Evolutionary conservation across 2,888 invertebrate species (phyloP).

Genomic region (Auanema sp.): DNA sequence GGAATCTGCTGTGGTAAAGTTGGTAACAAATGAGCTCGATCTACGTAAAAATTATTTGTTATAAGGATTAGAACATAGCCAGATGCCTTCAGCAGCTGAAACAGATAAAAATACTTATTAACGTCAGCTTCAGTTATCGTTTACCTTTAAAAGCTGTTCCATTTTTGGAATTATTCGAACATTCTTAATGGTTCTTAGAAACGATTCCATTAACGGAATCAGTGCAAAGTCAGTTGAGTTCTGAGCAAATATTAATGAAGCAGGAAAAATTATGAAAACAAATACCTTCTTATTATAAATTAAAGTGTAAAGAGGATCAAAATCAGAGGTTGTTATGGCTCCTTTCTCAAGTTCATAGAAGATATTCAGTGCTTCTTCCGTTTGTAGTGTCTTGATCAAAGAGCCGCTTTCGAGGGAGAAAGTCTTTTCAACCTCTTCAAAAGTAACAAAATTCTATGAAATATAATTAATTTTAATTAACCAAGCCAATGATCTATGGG

Average conservation of each 20-base stretch:
- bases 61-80: constrained; percentile 67
- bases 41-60: constrained; percentile 66
- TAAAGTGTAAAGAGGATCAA: constrained; percentile 64
- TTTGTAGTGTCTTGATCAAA: constrained; percentile 61
- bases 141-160: constrained; percentile 14
- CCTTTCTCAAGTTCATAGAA: constrained; percentile 65
- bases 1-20: constrained; percentile 34
- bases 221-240: neutral
- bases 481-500: constrained; percentile 63
- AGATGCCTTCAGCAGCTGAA: constrained; percentile 60
- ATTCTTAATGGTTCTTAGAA: constrained; percentile 1
- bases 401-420: constrained; percentile 58
- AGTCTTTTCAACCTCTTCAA: constrained; percentile 59
- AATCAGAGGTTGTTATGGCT: constrained; percentile 63
- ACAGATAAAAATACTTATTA: neutral
- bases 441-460: neutral
- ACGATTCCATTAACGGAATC: constrained; percentile 12
- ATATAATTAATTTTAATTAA: constrained; percentile 15
- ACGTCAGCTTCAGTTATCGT: neutral
- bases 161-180: constrained; percentile 19
- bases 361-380: constrained; percentile 27
- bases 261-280: neutral
- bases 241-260: neutral
- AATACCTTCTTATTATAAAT: constrained; percentile 65
- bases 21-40: constrained; percentile 48